Percentiles rank a stretch among this genome's conserved stretches.
phyloP scores from a whole-genome alignment of 2,888 invertebrate species.

The Crossocerus cetratus region DNA sequence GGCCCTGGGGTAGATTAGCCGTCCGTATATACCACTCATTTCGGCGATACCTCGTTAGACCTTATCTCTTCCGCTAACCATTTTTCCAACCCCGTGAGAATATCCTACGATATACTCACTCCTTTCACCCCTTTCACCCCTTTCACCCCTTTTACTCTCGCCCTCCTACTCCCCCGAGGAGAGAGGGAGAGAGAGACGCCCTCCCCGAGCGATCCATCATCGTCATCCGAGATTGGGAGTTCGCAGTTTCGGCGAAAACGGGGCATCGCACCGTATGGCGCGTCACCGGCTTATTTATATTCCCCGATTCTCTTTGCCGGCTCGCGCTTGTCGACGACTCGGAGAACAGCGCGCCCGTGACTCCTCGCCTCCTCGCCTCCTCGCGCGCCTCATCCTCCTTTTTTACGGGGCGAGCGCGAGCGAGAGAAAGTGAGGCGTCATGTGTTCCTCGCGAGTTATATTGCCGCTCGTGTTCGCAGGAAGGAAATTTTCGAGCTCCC shows the following conservation, averaged over 20 bases:
- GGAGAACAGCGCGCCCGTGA: background rate
- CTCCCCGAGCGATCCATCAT: slow-evolving; percentile 58
- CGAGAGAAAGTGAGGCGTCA: slow-evolving; percentile 47
- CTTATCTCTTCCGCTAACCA: too few species aligned
- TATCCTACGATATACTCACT: too few species aligned
- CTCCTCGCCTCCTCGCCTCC: too few species aligned
- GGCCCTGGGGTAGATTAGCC: too few species aligned
- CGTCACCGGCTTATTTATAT: slow-evolving; percentile 51
- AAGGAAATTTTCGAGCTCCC: slow-evolving; percentile 13
- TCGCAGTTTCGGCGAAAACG: slow-evolving; percentile 58
- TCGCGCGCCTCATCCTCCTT: background rate
- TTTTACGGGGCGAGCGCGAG: background rate
- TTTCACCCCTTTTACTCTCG: too few species aligned
- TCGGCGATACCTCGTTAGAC: too few species aligned
- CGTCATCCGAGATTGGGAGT: slow-evolving; percentile 64
- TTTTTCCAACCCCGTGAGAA: too few species aligned
- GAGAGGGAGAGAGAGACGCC: slow-evolving; percentile 13
- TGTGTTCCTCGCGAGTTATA: slow-evolving; percentile 57
- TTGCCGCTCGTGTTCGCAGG: slow-evolving; percentile 45
- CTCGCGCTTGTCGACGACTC: slow-evolving; percentile 8
- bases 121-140: too few species aligned
- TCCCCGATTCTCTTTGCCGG: slow-evolving; percentile 35
- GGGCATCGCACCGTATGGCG: slow-evolving; percentile 29
- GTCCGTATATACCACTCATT: too few species aligned
- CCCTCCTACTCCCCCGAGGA: too few species aligned